Conservation (phyloP, 2,888 invertebrate species). For the Cataglyphis albicans region DNA sequence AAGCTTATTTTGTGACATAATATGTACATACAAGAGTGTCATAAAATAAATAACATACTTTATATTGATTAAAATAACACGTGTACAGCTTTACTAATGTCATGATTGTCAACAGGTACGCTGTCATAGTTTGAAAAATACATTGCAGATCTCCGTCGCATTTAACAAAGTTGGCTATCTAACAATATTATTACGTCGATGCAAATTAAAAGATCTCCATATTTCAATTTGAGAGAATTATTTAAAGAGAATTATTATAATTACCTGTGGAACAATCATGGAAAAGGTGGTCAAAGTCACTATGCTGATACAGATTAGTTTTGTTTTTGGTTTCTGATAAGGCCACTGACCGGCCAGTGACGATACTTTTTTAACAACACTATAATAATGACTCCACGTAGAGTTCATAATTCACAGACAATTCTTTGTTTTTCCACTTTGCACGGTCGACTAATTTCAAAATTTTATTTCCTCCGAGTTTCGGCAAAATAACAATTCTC, state of each 20-base stretch:
- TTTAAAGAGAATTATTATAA: neutral
- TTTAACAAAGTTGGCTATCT: conserved; percentile 3
- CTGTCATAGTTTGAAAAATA: conserved; percentile 15
- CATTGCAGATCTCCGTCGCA: conserved; percentile 24
- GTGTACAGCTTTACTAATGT: conserved; percentile 25
- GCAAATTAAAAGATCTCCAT: neutral
- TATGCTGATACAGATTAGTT: neutral
- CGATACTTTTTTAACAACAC: conserved; percentile 3
- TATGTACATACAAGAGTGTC: neutral
- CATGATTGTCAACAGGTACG: neutral
- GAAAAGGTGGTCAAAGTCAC: conserved; percentile 1
- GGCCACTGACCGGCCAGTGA: conserved; percentile 41
- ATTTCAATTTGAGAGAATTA: neutral
- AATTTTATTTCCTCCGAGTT: neutral
- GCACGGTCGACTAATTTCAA: neutral
- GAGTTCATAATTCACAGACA: neutral
- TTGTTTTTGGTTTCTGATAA: neutral
- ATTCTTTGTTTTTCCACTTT: neutral
- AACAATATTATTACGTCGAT: neutral
- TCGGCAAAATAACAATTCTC: neutral
- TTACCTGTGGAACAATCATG: conserved; percentile 33
- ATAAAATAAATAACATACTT: conserved; percentile 24
- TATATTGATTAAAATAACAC: conserved; percentile 14
- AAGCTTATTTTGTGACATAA: neutral
- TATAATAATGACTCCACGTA: conserved; percentile 7